Conservation (phyloP, 2,113 vertebrate genomes). For the Campylorhamphus procurvoides region DNA sequence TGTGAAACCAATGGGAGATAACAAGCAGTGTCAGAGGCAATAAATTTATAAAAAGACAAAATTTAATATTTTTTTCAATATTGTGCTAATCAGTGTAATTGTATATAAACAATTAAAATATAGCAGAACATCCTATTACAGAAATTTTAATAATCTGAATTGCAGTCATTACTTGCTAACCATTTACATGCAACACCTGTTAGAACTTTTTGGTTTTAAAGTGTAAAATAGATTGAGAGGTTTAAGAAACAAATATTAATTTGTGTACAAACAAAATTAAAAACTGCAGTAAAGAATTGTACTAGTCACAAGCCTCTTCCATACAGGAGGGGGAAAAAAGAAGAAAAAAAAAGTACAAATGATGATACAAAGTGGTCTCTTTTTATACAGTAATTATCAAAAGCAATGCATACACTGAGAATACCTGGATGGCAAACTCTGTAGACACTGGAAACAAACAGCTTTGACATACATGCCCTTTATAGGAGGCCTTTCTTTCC, state of each 20-base stretch:
- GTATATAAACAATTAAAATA: slow-evolving; percentile 73
- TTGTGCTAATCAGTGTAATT: slow-evolving; percentile 75
- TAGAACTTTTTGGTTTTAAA: slow-evolving; percentile 39
- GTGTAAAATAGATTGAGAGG: slow-evolving; percentile 54
- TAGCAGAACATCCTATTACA: slow-evolving; percentile 70
- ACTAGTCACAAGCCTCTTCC: slow-evolving; percentile 71
- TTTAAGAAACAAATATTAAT: slow-evolving; percentile 66
- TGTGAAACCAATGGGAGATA: slow-evolving; percentile 68
- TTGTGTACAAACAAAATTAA: slow-evolving; percentile 36
- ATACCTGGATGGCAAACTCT: slow-evolving; percentile 39
- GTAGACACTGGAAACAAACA: not conserved
- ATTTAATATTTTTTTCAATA: slow-evolving; percentile 34
- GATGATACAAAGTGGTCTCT: slow-evolving; percentile 12
- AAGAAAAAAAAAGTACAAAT: slow-evolving; percentile 24
- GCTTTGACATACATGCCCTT: slow-evolving; percentile 1
- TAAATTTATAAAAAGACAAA: slow-evolving; percentile 70
- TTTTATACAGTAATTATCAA: slow-evolving; percentile 10
- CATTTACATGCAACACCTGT: slow-evolving; percentile 76
- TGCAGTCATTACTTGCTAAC: slow-evolving; percentile 68
- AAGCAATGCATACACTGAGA: slow-evolving; percentile 50
- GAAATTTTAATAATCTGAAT: slow-evolving; percentile 68
- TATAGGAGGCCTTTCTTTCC: slow-evolving; percentile 27
- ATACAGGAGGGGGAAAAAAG: not conserved
- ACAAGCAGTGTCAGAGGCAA: slow-evolving; percentile 75
- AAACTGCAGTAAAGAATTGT: slow-evolving; percentile 67